Conservation (phyloP, 1,140 invertebrate genomes). For the Trichogramma pretiosum region DNA sequence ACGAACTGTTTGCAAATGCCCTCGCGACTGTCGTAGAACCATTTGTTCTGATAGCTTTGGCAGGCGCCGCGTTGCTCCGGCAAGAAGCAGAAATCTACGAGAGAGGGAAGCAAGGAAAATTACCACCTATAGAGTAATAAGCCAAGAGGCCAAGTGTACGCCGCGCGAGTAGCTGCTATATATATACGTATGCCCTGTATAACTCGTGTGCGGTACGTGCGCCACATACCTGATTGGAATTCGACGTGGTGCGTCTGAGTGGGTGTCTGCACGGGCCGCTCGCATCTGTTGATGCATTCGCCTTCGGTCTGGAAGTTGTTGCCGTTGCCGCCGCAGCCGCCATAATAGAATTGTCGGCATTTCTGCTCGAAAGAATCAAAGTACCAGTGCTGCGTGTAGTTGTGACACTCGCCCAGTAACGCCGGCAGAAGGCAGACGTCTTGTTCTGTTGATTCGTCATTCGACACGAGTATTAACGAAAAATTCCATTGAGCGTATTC, state of each 20-base stretch:
- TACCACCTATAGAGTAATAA: no score
- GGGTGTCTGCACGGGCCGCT: conserved; percentile 32
- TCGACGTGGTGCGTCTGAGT: conserved; percentile 26
- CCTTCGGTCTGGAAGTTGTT: conserved; percentile 68
- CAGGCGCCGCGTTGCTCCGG: conserved; percentile 63
- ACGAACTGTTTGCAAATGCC: conserved; percentile 75
- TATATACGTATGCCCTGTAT: no score
- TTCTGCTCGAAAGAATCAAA: conserved; percentile 64
- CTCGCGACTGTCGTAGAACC: conserved; percentile 68
- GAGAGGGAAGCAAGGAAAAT: no score
- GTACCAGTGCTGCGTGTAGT: conserved; percentile 73
- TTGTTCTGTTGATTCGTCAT: conserved; percentile 51
- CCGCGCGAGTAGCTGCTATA: no score
- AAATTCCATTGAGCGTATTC: no score
- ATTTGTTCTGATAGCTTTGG: conserved; percentile 50
- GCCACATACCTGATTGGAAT: conserved; percentile 31
- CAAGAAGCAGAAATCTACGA: conserved; percentile 64
- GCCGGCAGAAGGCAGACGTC: conserved; percentile 69
- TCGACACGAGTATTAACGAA: no score
- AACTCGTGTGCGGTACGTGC: background rate
- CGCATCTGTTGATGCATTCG: conserved; percentile 59
- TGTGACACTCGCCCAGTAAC: conserved; percentile 66
- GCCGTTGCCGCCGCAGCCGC: conserved; percentile 71
- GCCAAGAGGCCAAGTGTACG: no score
- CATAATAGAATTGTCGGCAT: conserved; percentile 73